Evolutionary conservation across 2,888 invertebrate species (phyloP).

Genomic region (Fissipunctia ypsillon): DNA sequence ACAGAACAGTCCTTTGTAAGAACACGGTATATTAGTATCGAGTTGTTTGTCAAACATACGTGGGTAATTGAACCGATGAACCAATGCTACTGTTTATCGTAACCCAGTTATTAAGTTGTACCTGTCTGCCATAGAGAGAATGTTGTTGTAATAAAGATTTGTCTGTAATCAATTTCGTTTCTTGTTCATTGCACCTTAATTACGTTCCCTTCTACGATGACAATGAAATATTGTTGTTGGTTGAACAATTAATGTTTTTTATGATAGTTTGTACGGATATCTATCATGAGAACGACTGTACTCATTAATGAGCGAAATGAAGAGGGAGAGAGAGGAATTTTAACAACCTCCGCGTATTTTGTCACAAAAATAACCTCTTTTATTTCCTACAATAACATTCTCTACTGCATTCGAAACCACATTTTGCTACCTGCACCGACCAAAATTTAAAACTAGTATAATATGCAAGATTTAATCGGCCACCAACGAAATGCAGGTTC

Average conservation of each 20-base stretch:
- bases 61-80: constrained; percentile 61
- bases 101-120: constrained; percentile 45
- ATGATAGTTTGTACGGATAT: constrained; percentile 6
- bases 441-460: constrained; percentile 26
- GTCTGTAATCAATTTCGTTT: constrained; percentile 53
- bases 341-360: not conserved
- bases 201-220: constrained; percentile 38
- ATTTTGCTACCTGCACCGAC: constrained; percentile 19
- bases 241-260: constrained; percentile 24
- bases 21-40: constrained; percentile 67
- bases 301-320: too few species aligned
- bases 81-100: constrained; percentile 38
- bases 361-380: not conserved
- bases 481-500: constrained; percentile 41
- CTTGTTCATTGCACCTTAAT: constrained; percentile 47
- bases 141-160: constrained; percentile 37
- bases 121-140: constrained; percentile 8
- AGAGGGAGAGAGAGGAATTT: too few species aligned
- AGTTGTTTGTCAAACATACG: constrained; percentile 70
- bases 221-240: constrained; percentile 54
- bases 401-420: not conserved
- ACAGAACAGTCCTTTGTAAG: constrained; percentile 65
- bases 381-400: not conserved
- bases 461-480: constrained; percentile 49
- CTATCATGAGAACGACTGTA: too few species aligned